Base-by-base conservation (phyloP, 2,888 invertebrate species). In the Drosophila nr. medialis region DNA sequence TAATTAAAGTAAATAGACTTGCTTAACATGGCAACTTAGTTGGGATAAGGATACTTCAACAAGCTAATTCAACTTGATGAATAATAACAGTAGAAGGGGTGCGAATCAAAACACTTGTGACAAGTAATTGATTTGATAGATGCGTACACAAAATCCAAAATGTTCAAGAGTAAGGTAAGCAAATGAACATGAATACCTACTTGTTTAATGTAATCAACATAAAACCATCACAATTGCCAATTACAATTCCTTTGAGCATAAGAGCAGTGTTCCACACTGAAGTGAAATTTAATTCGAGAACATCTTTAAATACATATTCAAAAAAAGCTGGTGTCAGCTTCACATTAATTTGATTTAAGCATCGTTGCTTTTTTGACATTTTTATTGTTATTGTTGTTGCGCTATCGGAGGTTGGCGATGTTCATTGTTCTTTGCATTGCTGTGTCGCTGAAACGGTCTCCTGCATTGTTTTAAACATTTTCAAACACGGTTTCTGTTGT, bases 321-420 rank as follows among this genome's bases (percentile, higher is more conserved):
- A 29, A 21, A 65, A 65, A 29, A 10, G 32, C 59, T 27, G 11
- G 42, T 72, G 71, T 68, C 72, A 61, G 68, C 60, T 66, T 83
- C 86, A 75, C 90, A 86, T 90, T 90, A 86, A 90, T 90, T 90
- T 86, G 86, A 86, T 86, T 90, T 87, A 90, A 83, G 80, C 90
- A 61, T 77, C 76, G 89, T 72, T 89, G 85, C 75, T 77, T 79
- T 90, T 88, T 81, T 90, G 90, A 90, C 86, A 88, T 90, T 90
- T 90, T 86, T 90, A 90, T 86, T 86, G 90, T 88, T 86, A 85
- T 89, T 87, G 82, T 87, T 83, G 85, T 66, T 85, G 78, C 72
- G 79, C 66, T 81, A 81, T 83, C 83, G 66, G 84, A 70, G 54
- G 30, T 24, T 53, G 63, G 24, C 51, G 50, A 24, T 40, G 38